Conservation (phyloP, 2,113 vertebrate species). For the Vidua macroura region DNA sequence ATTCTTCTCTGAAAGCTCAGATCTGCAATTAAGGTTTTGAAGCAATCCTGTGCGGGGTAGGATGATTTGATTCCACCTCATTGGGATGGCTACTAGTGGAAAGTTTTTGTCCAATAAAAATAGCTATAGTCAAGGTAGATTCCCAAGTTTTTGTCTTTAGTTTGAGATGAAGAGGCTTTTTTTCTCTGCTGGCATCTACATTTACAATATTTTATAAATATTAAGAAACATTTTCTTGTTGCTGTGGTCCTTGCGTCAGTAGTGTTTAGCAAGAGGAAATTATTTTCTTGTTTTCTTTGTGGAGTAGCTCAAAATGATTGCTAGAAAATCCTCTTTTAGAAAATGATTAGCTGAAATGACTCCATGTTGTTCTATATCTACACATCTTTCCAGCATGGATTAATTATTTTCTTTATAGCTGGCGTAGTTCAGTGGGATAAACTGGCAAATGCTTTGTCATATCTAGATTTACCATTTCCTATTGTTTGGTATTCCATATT, state of each 20-base stretch:
- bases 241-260: conserved; percentile 37
- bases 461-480: not conserved
- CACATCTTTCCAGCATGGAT: not conserved
- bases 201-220: conserved; percentile 48
- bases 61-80: not conserved
- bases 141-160: not conserved
- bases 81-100: not conserved
- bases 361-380: not conserved
- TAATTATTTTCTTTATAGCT: not conserved
- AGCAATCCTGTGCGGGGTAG: not conserved
- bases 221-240: conserved; percentile 51
- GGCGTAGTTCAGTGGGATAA: not conserved
- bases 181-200: conserved; percentile 5
- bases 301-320: not conserved
- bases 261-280: not conserved
- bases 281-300: not conserved
- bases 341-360: not conserved
- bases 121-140: not conserved
- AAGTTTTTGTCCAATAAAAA: not conserved
- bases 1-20: not conserved
- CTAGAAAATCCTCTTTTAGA: not conserved
- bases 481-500: not conserved
- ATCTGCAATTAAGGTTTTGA: not conserved
- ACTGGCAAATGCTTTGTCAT: not conserved
- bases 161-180: not conserved